Conservation (phyloP, 2,113 vertebrate species). For the Thermophis baileyi region DNA sequence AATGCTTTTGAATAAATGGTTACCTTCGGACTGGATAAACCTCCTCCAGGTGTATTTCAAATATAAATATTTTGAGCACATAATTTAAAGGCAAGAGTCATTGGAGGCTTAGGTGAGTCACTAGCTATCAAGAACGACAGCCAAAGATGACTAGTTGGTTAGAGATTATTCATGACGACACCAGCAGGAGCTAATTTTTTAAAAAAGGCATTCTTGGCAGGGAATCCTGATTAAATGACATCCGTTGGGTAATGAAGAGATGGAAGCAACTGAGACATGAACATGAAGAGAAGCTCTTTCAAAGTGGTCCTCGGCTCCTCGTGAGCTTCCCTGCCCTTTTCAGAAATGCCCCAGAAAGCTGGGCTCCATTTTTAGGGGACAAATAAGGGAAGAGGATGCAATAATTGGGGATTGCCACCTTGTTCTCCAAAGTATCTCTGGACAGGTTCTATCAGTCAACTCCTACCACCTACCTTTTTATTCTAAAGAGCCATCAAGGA, state of each 20-base stretch:
- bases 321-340: background rate
- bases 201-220: background rate
- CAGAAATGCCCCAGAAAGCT: background rate
- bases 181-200: background rate
- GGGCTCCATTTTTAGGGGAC: background rate
- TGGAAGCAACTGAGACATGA: background rate
- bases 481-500: no score
- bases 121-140: background rate
- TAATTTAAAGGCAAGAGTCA: background rate
- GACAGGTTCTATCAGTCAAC: background rate
- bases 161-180: background rate
- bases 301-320: background rate
- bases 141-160: background rate
- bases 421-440: background rate
- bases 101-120: background rate
- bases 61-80: background rate
- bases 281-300: background rate
- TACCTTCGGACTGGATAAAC: background rate
- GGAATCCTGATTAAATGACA: background rate
- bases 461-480: background rate
- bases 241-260: background rate
- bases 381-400: background rate
- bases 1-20: background rate
- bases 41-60: background rate
- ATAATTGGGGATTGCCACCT: background rate